Base-by-base conservation (phyloP, 1,140 invertebrate genomes). In the Chionoecetes opilio region DNA sequence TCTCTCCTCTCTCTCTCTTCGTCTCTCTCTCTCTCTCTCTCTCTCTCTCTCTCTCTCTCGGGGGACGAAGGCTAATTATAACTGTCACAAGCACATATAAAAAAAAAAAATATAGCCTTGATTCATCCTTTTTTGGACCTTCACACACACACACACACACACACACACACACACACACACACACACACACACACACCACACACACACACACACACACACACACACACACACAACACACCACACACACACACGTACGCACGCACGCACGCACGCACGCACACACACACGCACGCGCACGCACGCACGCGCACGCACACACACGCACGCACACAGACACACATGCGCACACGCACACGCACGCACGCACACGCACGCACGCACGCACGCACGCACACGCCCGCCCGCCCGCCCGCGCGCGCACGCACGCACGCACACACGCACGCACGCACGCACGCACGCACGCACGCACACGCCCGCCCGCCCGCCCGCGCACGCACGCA, bases 241-340 rank as follows among this genome's bases (percentile, higher is more conserved):
- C n/a, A n/a, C n/a, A n/a, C n/a, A n/a, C n/a, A n/a, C n/a, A n/a
- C n/a, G n/a, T n/a, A n/a, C n/a, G n/a, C n/a, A n/a, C n/a, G n/a
- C n/a, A n/a, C n/a, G n/a, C n/a, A n/a, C n/a, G n/a, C n/a, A n/a
- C n/a, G n/a, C n/a, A n/a, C n/a, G n/a, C n/a, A n/a, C n/a, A n/a
- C n/a, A n/a, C n/a, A n/a, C n/a, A n/a, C n/a, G n/a, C n/a, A n/a
- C n/a, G n/a, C n/a, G n/a, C n/a, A n/a, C n/a, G n/a, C n/a, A n/a
- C n/a, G n/a, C 46, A 1, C 46, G 46, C 21, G n/a, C 5, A n/a
- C 63, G 26, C 53, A 75, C 53, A 86, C 32, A 86, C 84, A 86
- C 84, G 32, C 84, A 86, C 84, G 32, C 84, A 86, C 84, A 86
- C 84, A 86, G 14, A 86, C 84, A 86, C 84, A 86, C 84, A 86